Evolutionary conservation across 2,888 invertebrate genomes (phyloP), one percentile per base, ranked within the genome.

Genomic region (Ornithoptera priamus): DNA sequence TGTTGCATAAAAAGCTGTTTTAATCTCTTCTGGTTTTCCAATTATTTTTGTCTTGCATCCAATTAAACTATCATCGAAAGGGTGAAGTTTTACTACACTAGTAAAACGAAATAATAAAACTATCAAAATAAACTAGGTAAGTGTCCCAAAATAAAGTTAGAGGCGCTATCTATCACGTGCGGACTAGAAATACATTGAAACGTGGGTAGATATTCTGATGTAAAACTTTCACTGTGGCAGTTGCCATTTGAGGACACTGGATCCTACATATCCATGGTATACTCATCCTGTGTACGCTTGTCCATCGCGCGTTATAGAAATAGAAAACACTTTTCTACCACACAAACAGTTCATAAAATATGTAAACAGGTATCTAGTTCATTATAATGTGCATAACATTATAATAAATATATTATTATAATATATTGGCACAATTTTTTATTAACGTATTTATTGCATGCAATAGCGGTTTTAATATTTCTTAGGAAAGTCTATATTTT

Each of bases 151-250:
- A 71, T 68, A 71, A 57, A 42, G 65, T 56, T 4, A 61, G 65
- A 53, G 18, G 58, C 62, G 67, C 62, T 68, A 63, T 72, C 62
- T 68, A 71, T 68, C 63, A 63, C 70, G 70, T 67, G 65, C 39
- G 56, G 59, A 63, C 69, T 72, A 72, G 70, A 72, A 69, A 69
- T 66, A 67, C 67, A 60, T 46, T 63, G 69, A 72, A 68, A 68
- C 67, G 73, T 73, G 62, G 70, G 71, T 63, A 69, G 70, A 57
- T 72, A 70, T 68, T 70, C 69, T 57, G 65, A 70, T 67, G 73
- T 69, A 60, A 63, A 57, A 72, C 72, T 73, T 72, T 71, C 71
- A 72, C 70, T 67, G 62, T 42, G 20, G 20, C 60, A 56, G 63
- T 17, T 65, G 56, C 66, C 56, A 62, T 53, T 50, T 42, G 46